Base-by-base conservation (phyloP, 2,113 vertebrate species). In the Bufo gargarizans region DNA sequence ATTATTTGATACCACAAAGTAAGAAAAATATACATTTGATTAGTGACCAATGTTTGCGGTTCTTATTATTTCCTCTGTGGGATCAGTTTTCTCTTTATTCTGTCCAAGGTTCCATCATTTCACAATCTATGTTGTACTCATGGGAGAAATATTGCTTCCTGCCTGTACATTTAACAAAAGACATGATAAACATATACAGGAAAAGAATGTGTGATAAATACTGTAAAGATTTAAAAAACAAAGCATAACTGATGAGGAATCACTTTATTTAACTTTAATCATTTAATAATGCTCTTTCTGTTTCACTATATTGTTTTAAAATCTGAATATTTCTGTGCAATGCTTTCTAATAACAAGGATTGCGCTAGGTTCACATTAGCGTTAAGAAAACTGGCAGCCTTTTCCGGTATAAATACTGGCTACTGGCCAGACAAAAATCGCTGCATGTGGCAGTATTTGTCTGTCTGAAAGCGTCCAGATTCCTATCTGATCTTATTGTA, bases 1-100 rank as follows among this genome's bases (percentile, higher is more conserved):
- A 65, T 65, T 53, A 65, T 86, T 86, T 79, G 85, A 79, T 79
- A 86, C 77, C 59, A 69, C 47, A 79, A 43, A 69, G 61, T 47
- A 65, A 79, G 22, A 47, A 45, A 86, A 67, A 83, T 67, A 82
- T 61, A 50, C 19, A 82, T 82, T 80, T 80, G 77, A 80, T 80
- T 58, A 58, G 33, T 14, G 14, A 80, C 8, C 12, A 59, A 17
- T 59, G 53, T 80, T 0, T 80, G 6, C 16, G 53, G 33, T 16
- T 80, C n/a, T 58, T 80, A 3, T 80, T 58, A 43, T 43, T 80
- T 22, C 13, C 19, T n/a, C 5, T 4, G 2, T 55, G 22, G 55
- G 12, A 43, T 43, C 6, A 17, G 17, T 43, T 56, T 78, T 78
- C 50, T 78, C 20, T 78, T n/a, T 22, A n/a, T n/a, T 55, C 50